phyloP scores from a whole-genome alignment of 2,797 vertebrate species.

The Eulemur coronatus region DNA sequence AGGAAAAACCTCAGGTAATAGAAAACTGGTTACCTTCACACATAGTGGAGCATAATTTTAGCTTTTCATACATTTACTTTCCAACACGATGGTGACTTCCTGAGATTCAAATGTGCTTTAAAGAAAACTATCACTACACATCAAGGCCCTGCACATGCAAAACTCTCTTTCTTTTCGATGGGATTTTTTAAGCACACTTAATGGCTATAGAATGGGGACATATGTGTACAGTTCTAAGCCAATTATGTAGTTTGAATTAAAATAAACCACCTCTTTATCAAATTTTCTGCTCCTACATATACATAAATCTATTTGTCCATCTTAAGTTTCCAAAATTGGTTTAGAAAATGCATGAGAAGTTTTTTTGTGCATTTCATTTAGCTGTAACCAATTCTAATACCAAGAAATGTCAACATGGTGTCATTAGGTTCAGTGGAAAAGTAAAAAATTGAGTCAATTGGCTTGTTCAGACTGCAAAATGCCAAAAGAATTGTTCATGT shows the following conservation, averaged over 20 bases:
- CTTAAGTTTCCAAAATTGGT: slow-evolving; percentile 5
- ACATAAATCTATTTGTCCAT: not conserved
- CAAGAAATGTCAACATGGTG: not conserved
- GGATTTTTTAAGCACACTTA: slow-evolving; percentile 12
- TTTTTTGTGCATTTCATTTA: not conserved
- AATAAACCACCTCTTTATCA: slow-evolving; percentile 11
- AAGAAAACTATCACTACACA: not conserved
- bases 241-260: slow-evolving; percentile 23
- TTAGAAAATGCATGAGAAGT: not conserved
- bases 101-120: not conserved
- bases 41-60: not conserved
- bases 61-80: not conserved
- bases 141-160: not conserved
- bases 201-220: not conserved
- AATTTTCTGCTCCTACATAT: slow-evolving; percentile 11
- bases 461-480: not conserved
- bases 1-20: not conserved
- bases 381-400: not conserved
- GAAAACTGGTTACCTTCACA: not conserved
- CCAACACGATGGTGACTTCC: not conserved
- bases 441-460: not conserved
- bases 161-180: not conserved
- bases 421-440: not conserved
- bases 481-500: not conserved
- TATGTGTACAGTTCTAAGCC: slow-evolving; percentile 7